These are phyloP conservation scores for Eulemur macaco DNA, from an alignment of 2,113 vertebrate genomes.

Conservation along the genomic window DNA sequence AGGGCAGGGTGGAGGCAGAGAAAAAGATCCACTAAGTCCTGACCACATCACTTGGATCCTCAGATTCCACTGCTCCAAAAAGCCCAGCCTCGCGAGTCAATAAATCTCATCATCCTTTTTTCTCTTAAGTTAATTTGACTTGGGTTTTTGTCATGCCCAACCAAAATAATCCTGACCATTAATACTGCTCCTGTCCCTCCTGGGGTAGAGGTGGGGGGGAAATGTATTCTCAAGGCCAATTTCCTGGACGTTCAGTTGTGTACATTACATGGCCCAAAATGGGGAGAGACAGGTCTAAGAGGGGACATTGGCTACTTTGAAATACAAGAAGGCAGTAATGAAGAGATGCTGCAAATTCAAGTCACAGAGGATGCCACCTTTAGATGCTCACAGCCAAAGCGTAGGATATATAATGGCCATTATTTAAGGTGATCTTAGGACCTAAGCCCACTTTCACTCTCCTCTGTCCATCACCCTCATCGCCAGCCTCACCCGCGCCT, in stretches of 20 bases:
- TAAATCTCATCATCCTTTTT: background rate
- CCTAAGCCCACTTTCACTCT: background rate
- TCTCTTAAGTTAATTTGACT: background rate
- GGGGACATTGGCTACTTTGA: background rate
- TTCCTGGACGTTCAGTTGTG: background rate
- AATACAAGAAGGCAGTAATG: background rate
- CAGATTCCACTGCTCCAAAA: background rate
- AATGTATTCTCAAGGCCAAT: background rate
- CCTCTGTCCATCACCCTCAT: background rate
- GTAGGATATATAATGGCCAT: background rate
- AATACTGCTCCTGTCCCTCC: background rate
- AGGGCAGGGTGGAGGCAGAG: background rate
- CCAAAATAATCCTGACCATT: background rate
- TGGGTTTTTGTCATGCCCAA: background rate
- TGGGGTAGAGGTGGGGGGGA: background rate
- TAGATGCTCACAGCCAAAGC: background rate
- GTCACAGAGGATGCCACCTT: background rate
- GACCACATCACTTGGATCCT: background rate
- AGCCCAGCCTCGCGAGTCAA: background rate
- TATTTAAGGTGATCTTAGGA: background rate
- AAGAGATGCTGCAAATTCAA: background rate
- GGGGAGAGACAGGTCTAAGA: too few relatives aligned
- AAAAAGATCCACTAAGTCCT: background rate
- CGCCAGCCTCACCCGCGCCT: too few relatives aligned
- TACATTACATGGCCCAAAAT: background rate